Base-by-base conservation (phyloP, 2,888 invertebrate species). In the Sinopyrophorus schimmeli region DNA sequence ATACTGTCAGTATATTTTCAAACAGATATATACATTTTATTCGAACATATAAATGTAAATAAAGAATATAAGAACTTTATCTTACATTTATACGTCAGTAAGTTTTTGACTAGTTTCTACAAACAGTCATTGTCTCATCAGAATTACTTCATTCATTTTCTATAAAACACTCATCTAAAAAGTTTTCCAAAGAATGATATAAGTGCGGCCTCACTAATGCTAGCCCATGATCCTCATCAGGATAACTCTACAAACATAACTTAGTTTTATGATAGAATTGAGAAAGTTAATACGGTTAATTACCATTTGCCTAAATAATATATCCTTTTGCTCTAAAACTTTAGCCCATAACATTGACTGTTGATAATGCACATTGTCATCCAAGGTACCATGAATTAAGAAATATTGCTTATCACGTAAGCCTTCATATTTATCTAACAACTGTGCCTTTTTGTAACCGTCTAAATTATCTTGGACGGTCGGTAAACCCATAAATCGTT, bases 301-400 rank as follows among this genome's bases (percentile, higher is more conserved):
- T 75, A 95, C 96, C 85, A 94, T 90, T 72, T 94, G 89, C 56
- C 89, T 84, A 75, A 96, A 98, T 57, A 92, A 80, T 47, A 98
- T 89, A 65, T 94, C 91, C 30, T 82, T 80, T 27, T 84, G 80
- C 68, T 94, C 92, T 58, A 98, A 78, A 47, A 88, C 82, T 68
- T 91, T 86, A 1, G 95, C 89, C 62, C 97, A 80, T 68, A 95
- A 80, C 83, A 97, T 92, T 4, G 94, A 87, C 72, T 98, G 95
- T 70, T 97, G 97, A 74, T 93, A 97, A 73, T 98, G 98, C 1
- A 98, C 98, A 73, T 98, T 98, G 71, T 93, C 92, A 67, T 93
- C 93, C 9, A 89, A 84, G 1, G 95, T 95, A 44, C 98, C 98
- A 73, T 98, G 98, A 50, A 96, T 84, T 40, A 99, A 74, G 70